These are phyloP conservation scores for Phainopepla nitens DNA, from an alignment of 2,113 vertebrate species.

Conservation along the genomic window DNA sequence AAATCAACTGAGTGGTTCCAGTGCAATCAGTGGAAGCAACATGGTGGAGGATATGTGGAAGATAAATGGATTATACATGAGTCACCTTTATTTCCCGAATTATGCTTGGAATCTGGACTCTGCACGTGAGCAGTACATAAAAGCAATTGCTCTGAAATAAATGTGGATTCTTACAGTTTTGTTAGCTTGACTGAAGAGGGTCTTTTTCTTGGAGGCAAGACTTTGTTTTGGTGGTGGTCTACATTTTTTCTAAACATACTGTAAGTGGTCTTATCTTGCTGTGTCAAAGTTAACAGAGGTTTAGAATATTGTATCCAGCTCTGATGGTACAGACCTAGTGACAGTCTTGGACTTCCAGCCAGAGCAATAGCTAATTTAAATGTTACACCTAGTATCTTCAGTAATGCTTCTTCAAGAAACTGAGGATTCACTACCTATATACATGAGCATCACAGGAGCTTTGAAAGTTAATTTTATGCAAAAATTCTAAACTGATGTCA, in stretches of 20 bases:
- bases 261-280: not conserved
- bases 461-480: not conserved
- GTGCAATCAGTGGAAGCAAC: not conserved
- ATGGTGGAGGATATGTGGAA: not conserved
- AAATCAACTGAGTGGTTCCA: not conserved
- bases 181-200: not conserved
- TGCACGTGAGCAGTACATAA: not conserved
- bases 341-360: not conserved
- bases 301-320: not conserved
- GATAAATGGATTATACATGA: fast-evolving
- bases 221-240: not conserved
- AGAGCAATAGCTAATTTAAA: not conserved
- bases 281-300: not conserved
- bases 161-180: not conserved
- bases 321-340: not conserved
- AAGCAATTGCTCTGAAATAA: not conserved
- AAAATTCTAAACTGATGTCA: not conserved
- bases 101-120: not conserved
- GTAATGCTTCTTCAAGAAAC: not conserved
- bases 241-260: not conserved
- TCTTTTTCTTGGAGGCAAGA: not conserved
- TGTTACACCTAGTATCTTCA: not conserved
- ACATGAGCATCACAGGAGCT: not conserved
- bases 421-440: not conserved
- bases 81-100: not conserved